A percentile compares a stretch with the other conserved stretches of the same genome.
Evolutionary conservation across 2,888 invertebrate genomes (phyloP).

Genomic region (Drosophila borealis): DNA sequence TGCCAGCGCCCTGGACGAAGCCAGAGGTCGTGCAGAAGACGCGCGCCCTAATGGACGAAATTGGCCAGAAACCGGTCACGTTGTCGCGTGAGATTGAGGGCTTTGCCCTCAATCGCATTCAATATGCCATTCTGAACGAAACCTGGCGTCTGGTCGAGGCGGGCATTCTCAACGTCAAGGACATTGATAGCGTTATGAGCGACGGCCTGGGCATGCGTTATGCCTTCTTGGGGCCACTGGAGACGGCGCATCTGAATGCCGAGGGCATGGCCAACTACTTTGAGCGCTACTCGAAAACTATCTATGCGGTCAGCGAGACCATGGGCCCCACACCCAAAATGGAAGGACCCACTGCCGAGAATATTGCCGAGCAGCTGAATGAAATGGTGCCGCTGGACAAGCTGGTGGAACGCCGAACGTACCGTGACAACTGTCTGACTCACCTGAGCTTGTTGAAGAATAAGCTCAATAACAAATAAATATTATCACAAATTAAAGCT

Average conservation of each 20-base stretch:
- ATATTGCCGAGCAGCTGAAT: conserved; percentile 90
- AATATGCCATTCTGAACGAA: conserved; percentile 97
- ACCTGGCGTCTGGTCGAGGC: conserved; percentile 94
- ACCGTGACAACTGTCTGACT: conserved; percentile 93
- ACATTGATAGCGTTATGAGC: conserved; percentile 96
- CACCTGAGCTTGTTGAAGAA: conserved; percentile 92
- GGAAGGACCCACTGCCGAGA: conserved; percentile 88
- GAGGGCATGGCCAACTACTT: conserved; percentile 90
- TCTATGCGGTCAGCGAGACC: conserved; percentile 88
- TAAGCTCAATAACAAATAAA: conserved; percentile 86
- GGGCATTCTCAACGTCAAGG: conserved; percentile 93
- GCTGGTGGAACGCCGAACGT: conserved; percentile 90
- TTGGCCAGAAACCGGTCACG: conserved; percentile 96
- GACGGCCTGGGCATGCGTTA: conserved; percentile 98
- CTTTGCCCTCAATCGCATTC: conserved; percentile 96
- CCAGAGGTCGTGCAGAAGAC: conserved; percentile 91
- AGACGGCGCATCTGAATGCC: conserved; percentile 97
- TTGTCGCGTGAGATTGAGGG: conserved; percentile 95
- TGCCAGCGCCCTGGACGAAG: conserved; percentile 97
- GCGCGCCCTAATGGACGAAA: conserved; percentile 91
- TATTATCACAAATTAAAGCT: not conserved
- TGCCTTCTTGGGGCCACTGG: conserved; percentile 97
- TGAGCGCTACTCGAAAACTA: conserved; percentile 88
- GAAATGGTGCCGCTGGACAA: conserved; percentile 90
- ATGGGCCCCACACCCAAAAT: conserved; percentile 91